A percentile compares a stretch with the other conserved stretches of the same genome.
Evolutionary conservation across 2,113 vertebrate species (phyloP).

Genomic region (Rhea americana): DNA sequence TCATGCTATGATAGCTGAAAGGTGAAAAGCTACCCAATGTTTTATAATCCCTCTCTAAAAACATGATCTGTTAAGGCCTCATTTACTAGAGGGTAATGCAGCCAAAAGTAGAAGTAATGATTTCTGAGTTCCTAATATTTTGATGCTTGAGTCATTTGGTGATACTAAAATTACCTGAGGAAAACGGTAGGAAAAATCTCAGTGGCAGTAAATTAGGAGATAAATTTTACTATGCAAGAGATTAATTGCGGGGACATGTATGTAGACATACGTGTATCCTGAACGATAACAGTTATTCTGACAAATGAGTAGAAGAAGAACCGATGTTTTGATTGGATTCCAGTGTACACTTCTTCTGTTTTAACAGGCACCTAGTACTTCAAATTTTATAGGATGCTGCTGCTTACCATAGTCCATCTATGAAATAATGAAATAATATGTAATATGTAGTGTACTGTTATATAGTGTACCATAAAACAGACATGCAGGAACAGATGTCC

Average conservation of each 20-base stretch:
- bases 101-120: background rate
- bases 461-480: background rate
- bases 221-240: background rate
- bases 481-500: accelerated
- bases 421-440: background rate
- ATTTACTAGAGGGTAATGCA: background rate
- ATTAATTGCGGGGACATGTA: background rate
- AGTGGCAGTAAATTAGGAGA: background rate
- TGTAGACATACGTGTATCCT: background rate
- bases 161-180: background rate
- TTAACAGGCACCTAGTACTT: background rate
- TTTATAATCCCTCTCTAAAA: background rate
- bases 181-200: background rate
- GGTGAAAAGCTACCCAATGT: background rate
- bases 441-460: background rate
- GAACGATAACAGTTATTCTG: background rate
- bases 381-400: background rate
- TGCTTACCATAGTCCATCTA: background rate
- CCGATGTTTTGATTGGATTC: background rate
- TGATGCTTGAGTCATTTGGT: background rate
- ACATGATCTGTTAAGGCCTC: background rate
- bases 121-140: background rate
- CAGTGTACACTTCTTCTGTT: background rate
- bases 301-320: background rate
- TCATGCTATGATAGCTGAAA: background rate